Percentiles rank a stretch among this genome's conserved stretches.
phyloP scores from a whole-genome alignment of 2,797 vertebrate species.

The Thripadectes ignobilis region DNA sequence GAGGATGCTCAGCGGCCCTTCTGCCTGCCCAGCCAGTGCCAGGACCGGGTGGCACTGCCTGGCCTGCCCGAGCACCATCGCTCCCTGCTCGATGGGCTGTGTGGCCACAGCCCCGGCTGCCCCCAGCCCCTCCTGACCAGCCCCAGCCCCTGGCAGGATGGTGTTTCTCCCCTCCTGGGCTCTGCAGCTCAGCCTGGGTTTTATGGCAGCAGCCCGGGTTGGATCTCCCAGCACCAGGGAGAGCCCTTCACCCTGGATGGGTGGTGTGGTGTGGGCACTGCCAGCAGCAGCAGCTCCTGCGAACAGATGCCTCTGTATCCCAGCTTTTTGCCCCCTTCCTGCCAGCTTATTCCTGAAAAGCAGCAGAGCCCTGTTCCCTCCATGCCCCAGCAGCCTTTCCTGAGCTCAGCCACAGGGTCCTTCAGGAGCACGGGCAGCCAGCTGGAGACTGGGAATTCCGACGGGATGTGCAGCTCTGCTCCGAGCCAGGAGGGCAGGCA shows the following conservation, averaged over 20 bases:
- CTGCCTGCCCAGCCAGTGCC: conserved; percentile 23
- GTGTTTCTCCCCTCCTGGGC: not conserved
- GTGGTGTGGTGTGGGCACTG: not conserved
- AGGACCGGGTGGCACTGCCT: not conserved
- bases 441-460: not conserved
- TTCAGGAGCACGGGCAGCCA: accelerated
- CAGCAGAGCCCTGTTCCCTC: not conserved
- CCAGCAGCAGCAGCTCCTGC: accelerated
- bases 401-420: not conserved
- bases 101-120: not conserved
- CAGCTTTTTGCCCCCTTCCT: not conserved
- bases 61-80: conserved; percentile 20
- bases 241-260: not conserved
- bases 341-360: not conserved
- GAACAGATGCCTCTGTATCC: not conserved
- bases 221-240: not conserved
- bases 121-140: not conserved
- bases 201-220: not conserved
- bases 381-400: not conserved
- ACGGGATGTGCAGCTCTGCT: accelerated
- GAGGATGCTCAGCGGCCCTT: not conserved
- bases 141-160: not conserved
- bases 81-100: conserved; percentile 27
- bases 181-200: not conserved
- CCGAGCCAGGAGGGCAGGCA: not conserved